These are phyloP conservation scores for Megathymus violae DNA, from an alignment of 1,140 invertebrate species.

Conservation along the genomic window DNA sequence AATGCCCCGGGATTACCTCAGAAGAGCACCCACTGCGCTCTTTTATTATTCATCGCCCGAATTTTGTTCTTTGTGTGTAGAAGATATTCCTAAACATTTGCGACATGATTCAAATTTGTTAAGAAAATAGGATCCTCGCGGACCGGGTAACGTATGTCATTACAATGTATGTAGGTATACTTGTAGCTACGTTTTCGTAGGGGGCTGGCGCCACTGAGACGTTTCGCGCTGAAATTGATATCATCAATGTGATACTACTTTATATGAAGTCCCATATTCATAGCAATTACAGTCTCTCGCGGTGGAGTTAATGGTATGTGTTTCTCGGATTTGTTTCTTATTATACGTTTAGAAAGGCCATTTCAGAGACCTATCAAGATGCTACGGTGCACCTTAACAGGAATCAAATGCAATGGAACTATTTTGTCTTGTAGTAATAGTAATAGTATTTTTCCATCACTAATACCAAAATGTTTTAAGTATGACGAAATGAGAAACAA, in stretches of 20 bases:
- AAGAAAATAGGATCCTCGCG: conserved; percentile 9
- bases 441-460: too few relatives aligned
- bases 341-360: not conserved
- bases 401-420: too few relatives aligned
- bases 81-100: not conserved
- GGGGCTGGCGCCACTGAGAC: conserved; percentile 46
- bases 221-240: conserved; percentile 37
- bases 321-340: conserved; percentile 2
- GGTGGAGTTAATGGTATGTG: conserved; percentile 2
- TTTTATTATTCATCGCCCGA: not conserved
- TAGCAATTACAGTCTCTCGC: conserved; percentile 9
- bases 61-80: not conserved
- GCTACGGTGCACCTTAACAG: not conserved
- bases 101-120: not conserved
- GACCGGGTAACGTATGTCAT: conserved; percentile 10
- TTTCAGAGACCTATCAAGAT: conserved; percentile 3
- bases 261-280: conserved; percentile 11
- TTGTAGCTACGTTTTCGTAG: conserved; percentile 24
- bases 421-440: too few relatives aligned
- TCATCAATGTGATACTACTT: conserved; percentile 27
- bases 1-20: too few relatives aligned
- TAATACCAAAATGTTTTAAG: too few relatives aligned
- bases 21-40: too few relatives aligned
- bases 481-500: too few relatives aligned
- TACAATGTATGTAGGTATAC: conserved; percentile 2